A percentile compares a stretch with the other conserved stretches of the same genome.
These are phyloP conservation scores for Thaumatotibia leucotreta DNA, from an alignment of 1,140 invertebrate species.

Conservation along the genomic window DNA sequence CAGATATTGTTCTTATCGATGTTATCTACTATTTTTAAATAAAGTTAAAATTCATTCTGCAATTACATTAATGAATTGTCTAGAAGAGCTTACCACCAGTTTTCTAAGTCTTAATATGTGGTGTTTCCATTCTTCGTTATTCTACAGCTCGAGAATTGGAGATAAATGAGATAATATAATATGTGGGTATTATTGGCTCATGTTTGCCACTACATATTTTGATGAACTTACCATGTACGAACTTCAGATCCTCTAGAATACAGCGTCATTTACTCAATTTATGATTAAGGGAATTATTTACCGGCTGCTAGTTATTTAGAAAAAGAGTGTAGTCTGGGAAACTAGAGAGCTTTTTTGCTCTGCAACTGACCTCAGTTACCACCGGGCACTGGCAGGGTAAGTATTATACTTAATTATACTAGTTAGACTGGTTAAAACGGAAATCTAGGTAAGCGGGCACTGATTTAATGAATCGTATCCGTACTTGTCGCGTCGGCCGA, in stretches of 20 bases:
- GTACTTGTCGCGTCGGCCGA: constrained; percentile 39
- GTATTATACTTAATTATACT: constrained; percentile 38
- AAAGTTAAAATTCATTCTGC: no score
- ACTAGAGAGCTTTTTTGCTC: neutral
- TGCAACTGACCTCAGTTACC: neutral
- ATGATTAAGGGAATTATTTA: neutral
- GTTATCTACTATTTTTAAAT: neutral
- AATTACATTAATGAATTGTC: no score
- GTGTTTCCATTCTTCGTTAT: no score
- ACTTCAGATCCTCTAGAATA: no score
- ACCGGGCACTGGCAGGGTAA: constrained; percentile 2
- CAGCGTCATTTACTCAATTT: no score
- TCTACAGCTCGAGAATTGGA: no score
- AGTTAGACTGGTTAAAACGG: constrained; percentile 58
- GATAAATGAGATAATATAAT: no score
- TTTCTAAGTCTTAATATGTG: no score
- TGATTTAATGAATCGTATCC: constrained; percentile 61
- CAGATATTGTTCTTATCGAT: neutral
- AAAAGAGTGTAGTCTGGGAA: neutral
- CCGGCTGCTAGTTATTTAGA: neutral
- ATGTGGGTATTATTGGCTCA: no score
- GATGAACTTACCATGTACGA: no score
- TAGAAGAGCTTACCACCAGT: no score
- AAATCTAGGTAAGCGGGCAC: constrained; percentile 45
- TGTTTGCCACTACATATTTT: no score